These are phyloP conservation scores for Petrocephalus sullivani DNA, from an alignment of 2,797 vertebrate genomes.

Conservation along the genomic window DNA sequence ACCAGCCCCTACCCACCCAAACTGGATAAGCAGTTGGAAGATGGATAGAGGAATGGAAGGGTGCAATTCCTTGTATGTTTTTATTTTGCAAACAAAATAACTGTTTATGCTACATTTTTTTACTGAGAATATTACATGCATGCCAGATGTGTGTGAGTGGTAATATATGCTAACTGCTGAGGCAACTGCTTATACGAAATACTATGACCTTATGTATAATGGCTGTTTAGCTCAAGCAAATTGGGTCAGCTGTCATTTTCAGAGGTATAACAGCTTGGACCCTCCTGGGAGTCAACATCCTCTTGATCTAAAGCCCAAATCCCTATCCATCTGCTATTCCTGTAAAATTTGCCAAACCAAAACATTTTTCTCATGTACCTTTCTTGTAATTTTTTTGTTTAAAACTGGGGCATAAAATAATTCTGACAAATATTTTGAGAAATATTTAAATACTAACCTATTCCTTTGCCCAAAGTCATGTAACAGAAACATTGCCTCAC, in stretches of 20 bases:
- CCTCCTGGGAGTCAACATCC: not conserved
- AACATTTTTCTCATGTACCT: not conserved
- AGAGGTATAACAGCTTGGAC: conserved; percentile 7
- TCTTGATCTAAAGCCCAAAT: conserved; percentile 5
- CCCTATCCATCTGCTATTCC: not conserved
- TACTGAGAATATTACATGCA: not conserved
- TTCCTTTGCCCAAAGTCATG: not conserved
- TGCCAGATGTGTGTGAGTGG: not conserved
- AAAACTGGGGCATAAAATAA: not conserved
- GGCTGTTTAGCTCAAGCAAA: conserved; percentile 3
- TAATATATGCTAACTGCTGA: not conserved
- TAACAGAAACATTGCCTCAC: not conserved
- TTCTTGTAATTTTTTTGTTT: not conserved
- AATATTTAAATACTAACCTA: not conserved
- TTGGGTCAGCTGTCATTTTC: conserved; percentile 11
- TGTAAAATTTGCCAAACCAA: not conserved
- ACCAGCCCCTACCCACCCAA: not conserved
- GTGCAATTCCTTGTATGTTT: not conserved
- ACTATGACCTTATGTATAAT: not conserved
- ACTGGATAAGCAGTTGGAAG: not conserved
- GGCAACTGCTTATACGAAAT: not conserved
- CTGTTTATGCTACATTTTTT: not conserved
- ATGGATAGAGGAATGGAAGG: not conserved
- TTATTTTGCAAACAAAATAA: not conserved
- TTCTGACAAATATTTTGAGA: not conserved